Evolutionary conservation across 2,888 invertebrate species (phyloP).

Genomic region (Synergus laeviventris): DNA sequence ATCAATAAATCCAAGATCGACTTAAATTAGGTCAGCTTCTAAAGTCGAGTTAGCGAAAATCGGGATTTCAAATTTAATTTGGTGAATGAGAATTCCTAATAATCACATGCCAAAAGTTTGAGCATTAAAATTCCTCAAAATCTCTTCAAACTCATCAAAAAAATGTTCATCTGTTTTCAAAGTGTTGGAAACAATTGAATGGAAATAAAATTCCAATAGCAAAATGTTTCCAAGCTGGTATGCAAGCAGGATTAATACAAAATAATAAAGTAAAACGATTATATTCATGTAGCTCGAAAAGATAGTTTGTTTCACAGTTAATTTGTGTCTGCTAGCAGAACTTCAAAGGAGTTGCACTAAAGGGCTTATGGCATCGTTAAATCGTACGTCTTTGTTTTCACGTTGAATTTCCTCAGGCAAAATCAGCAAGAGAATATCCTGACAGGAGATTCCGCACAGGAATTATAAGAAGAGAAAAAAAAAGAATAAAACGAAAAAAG

Average conservation of each 20-base stretch:
- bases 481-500: neutral
- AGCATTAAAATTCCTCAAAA: too few relatives aligned
- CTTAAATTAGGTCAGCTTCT: too few relatives aligned
- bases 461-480: neutral
- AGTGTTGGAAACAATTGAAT: neutral
- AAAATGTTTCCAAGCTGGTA: neutral
- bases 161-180: neutral
- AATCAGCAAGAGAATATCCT: constrained; percentile 16
- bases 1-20: too few relatives aligned
- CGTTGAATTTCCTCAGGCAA: constrained; percentile 1
- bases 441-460: neutral
- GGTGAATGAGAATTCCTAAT: neutral
- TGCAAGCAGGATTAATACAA: neutral
- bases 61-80: neutral
- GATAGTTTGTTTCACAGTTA: neutral
- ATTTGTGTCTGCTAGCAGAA: neutral
- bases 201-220: neutral
- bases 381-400: constrained; percentile 4
- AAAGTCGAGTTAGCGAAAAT: neutral
- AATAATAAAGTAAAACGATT: neutral
- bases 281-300: neutral
- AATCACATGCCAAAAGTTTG: neutral
- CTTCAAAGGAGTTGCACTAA: neutral
- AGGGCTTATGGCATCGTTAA: neutral
- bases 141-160: neutral